Evolutionary conservation across 2,113 vertebrate genomes (phyloP), one percentile per base, ranked within the genome.

Genomic region (Noturus placidus): DNA sequence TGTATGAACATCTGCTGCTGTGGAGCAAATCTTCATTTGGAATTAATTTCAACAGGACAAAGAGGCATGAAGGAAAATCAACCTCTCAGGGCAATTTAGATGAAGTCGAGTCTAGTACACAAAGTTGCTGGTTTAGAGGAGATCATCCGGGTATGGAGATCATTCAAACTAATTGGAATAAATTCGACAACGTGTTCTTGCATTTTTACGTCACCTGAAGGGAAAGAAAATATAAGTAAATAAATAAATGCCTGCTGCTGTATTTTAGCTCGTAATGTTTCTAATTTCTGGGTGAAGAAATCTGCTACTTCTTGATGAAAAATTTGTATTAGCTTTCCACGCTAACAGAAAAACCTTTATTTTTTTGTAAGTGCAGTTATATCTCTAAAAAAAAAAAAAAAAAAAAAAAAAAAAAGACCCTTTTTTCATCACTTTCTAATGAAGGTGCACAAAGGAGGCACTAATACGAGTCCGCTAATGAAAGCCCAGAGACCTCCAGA

Each of bases 401-500:
- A n/a, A n/a, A n/a, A n/a, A n/a, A n/a, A n/a, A n/a, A n/a, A n/a
- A n/a, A n/a, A n/a, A n/a, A n/a, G 8, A 9, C 22, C 65, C 67
- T 52, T 14, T 56, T 15, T 46, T 78, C 46, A 38, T 79, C 77
- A 14, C n/a, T 52, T 38, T 72, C 50, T 57, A 70, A 82, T 72
- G 22, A 35, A 59, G 52, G 35, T 25, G 79, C 17, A 72, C 5
- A 33, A 74, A 59, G 79, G 79, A 61, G 79, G 69, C 38, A 54
- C 80, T 63, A 74, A 83, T 35, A 35, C 10, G 80, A 74, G 52
- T 83, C 69, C 61, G 38, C 67, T 20, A 76, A 83, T 83, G 79
- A 87, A 82, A 83, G 69, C 67, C 35, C 52, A 27, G 33, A 83
- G 80, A 83, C 25, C 86, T 87, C 76, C 72, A 65, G n/a, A 69